These are phyloP conservation scores for Pseudomyrmex dendroicus DNA, from an alignment of 1,140 invertebrate species.

Conservation along the genomic window DNA sequence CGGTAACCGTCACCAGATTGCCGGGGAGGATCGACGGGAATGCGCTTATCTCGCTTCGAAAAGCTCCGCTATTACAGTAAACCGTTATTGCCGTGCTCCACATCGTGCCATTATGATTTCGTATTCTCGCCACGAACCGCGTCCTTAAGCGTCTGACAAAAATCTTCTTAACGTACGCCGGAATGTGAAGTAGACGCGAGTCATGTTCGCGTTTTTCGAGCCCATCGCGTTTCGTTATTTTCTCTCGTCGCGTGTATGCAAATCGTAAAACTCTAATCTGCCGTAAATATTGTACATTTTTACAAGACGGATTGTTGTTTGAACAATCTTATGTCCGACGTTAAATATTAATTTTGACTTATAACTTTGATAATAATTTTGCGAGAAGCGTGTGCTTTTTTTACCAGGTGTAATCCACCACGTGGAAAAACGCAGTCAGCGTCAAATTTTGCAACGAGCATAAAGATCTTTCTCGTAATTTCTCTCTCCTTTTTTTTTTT, in stretches of 20 bases:
- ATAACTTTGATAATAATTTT: background rate
- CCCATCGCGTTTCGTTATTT: background rate
- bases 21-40: slow-evolving; percentile 22
- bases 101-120: background rate
- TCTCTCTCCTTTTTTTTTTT: slow-evolving; percentile 23
- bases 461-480: slow-evolving; percentile 26
- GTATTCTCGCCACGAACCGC: background rate
- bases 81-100: slow-evolving; percentile 24
- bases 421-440: slow-evolving; percentile 4
- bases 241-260: too few relatives aligned
- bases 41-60: slow-evolving; percentile 33
- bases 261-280: background rate
- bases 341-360: background rate
- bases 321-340: background rate
- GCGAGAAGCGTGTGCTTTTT: too few relatives aligned
- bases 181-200: background rate
- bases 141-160: background rate
- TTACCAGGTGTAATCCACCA: background rate
- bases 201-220: background rate
- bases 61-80: slow-evolving; percentile 9
- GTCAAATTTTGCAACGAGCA: slow-evolving; percentile 1
- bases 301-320: too few relatives aligned
- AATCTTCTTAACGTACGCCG: background rate
- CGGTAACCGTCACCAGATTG: slow-evolving; percentile 43
- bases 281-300: too few relatives aligned